These are phyloP conservation scores for Alces alces DNA, from an alignment of 2,113 vertebrate genomes.

Conservation along the genomic window DNA sequence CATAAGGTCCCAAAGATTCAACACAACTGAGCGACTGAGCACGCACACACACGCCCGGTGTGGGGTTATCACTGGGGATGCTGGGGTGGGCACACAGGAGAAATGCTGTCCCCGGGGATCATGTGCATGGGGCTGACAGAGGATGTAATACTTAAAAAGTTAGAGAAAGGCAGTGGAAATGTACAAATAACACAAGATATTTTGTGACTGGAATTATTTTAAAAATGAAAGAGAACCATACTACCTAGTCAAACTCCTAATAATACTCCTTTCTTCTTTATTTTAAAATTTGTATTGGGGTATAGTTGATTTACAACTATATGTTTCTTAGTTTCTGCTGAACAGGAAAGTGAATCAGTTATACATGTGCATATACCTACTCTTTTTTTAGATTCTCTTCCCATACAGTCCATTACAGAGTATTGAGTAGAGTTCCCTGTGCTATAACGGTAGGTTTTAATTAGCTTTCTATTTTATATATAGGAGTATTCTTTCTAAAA, in stretches of 20 bases:
- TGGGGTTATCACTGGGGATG: not conserved
- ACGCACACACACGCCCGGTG: rapidly evolving
- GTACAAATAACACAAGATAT: not conserved
- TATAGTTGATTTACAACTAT: not conserved
- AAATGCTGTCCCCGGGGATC: not conserved
- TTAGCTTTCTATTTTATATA: not conserved
- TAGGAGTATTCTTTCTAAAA: not conserved
- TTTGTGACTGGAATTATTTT: not conserved
- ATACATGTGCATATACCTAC: not conserved
- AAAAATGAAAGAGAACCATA: not conserved
- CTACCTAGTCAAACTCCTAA: not conserved
- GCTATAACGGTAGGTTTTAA: not conserved
- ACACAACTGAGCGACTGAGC: not conserved
- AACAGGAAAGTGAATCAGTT: not conserved
- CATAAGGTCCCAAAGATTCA: not conserved
- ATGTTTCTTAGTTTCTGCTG: not conserved
- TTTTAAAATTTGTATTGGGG: not conserved
- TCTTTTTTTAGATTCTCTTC: not conserved
- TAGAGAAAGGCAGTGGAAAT: not conserved
- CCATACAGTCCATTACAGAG: not conserved
- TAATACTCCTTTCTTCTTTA: not conserved
- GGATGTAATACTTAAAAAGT: not conserved
- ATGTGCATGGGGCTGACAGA: not conserved
- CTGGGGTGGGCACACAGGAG: not conserved
- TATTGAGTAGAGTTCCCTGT: not conserved